phyloP scores from a whole-genome alignment of 2,888 invertebrate species.

The Nebria salina region DNA sequence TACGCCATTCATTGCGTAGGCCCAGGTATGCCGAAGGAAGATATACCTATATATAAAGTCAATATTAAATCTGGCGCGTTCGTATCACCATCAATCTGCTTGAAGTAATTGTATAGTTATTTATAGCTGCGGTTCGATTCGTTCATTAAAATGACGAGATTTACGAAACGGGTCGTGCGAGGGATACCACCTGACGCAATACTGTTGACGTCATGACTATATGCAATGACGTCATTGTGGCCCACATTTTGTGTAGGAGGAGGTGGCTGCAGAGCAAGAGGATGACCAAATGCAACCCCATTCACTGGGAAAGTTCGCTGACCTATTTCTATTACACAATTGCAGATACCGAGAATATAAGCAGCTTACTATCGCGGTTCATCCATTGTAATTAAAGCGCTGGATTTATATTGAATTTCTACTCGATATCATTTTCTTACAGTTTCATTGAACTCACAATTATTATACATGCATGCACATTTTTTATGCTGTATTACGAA shows the following conservation, averaged over 20 bases:
- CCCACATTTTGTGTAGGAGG: slow-evolving; percentile 24
- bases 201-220: slow-evolving; percentile 36
- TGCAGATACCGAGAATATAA: not conserved
- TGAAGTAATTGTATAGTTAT: slow-evolving; percentile 39
- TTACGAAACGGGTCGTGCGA: not conserved
- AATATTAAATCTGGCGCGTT: not conserved
- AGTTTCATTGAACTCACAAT: not conserved
- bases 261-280: not conserved
- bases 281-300: slow-evolving; percentile 15
- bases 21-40: not conserved
- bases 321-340: slow-evolving; percentile 27
- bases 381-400: not conserved
- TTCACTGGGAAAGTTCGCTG: slow-evolving; percentile 41
- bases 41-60: slow-evolving; percentile 13
- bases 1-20: not conserved
- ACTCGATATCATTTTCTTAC: not conserved
- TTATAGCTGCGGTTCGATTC: slow-evolving; percentile 16
- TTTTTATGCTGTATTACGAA: too few relatives aligned
- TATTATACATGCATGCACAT: too few relatives aligned
- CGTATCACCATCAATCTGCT: not conserved
- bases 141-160: slow-evolving; percentile 19
- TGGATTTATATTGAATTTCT: not conserved
- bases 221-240: slow-evolving; percentile 39
- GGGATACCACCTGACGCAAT: slow-evolving; percentile 22
- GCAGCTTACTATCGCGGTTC: not conserved